A percentile compares a stretch with the other conserved stretches of the same genome.
Conservation (phyloP, 2,113 vertebrate genomes). For the Aegotheles bennettii region DNA sequence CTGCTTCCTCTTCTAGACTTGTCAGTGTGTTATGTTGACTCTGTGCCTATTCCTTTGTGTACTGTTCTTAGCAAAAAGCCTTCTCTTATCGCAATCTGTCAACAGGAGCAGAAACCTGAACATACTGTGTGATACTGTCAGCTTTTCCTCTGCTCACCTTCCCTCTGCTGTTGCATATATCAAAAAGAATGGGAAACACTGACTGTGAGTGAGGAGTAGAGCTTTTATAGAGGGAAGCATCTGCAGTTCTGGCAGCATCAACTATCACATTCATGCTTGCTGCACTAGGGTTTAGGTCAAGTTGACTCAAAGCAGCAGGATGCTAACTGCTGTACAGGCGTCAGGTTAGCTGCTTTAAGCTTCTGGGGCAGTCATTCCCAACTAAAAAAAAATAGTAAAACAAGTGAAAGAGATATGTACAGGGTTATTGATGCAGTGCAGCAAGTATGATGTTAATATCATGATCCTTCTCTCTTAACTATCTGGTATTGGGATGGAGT, state of each 20-base stretch:
- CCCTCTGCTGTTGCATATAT: not conserved
- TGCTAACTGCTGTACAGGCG: not conserved
- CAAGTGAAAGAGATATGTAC: not conserved
- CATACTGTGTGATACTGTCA: accelerated
- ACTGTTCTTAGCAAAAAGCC: not conserved
- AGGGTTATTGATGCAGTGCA: not conserved
- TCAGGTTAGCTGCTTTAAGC: not conserved
- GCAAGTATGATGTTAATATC: not conserved
- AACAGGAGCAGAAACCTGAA: not conserved
- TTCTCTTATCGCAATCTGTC: not conserved
- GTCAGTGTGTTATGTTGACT: not conserved
- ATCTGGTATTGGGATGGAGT: accelerated
- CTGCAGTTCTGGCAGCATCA: not conserved
- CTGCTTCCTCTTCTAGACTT: not conserved
- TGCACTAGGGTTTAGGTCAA: not conserved
- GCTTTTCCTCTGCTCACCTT: not conserved
- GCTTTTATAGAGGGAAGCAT: not conserved
- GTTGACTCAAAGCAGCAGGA: not conserved
- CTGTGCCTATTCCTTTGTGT: not conserved
- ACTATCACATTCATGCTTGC: not conserved
- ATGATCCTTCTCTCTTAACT: not conserved
- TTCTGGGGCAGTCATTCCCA: not conserved
- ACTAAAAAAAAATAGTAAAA: not conserved
- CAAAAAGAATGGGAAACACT: not conserved
- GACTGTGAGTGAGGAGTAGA: not conserved